Conservation (phyloP, 2,797 vertebrate genomes). For the Tolypeutes matacus region DNA sequence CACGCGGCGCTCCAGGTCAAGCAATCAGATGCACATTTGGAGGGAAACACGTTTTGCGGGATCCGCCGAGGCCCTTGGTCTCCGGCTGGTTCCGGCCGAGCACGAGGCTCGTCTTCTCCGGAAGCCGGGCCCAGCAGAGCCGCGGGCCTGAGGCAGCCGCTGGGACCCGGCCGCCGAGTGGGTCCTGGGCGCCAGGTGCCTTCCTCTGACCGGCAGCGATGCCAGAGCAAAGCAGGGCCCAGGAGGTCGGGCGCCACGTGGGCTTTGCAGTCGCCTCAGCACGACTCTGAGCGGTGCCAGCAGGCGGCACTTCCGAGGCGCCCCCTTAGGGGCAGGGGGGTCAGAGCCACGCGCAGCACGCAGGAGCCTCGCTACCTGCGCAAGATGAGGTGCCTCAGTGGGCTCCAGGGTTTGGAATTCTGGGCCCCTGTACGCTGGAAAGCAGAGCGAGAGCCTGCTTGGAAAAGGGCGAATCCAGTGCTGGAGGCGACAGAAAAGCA, state of each 20-base stretch:
- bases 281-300: too few relatives aligned
- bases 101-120: neutral
- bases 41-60: neutral
- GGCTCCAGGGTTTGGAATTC: neutral
- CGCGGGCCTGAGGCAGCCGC: neutral
- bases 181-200: neutral
- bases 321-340: neutral
- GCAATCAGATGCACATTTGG: neutral
- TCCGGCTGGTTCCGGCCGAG: neutral
- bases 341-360: accelerated
- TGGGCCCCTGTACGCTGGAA: neutral
- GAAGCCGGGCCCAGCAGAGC: neutral
- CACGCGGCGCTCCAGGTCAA: neutral
- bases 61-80: neutral
- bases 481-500: neutral
- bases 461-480: neutral
- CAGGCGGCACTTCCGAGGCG: too few relatives aligned
- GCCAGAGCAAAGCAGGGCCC: neutral
- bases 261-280: neutral
- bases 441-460: neutral
- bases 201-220: neutral
- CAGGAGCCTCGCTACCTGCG: too few relatives aligned
- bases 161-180: neutral
- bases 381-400: neutral
- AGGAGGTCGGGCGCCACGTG: neutral